Conservation (phyloP, 2,113 vertebrate species). For the Hassar affinis region DNA sequence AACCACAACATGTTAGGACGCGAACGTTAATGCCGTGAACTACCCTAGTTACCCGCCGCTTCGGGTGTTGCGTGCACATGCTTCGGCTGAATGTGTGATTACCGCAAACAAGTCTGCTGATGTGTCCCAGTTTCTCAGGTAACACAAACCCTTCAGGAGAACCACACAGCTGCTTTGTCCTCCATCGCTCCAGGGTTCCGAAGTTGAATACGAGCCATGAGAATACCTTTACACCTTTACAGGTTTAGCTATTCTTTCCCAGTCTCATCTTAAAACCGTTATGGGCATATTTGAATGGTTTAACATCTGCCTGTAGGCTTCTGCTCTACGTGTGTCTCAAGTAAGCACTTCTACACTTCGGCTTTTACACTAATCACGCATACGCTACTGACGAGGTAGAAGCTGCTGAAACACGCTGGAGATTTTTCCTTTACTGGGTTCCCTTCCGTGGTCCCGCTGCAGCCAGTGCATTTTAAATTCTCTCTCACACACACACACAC, state of each 20-base stretch:
- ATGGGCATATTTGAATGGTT: background rate
- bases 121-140: background rate
- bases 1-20: background rate
- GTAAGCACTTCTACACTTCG: too few species aligned
- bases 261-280: background rate
- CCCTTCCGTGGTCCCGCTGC: background rate
- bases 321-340: background rate
- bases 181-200: background rate
- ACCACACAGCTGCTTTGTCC: background rate
- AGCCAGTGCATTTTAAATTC: constrained; percentile 9
- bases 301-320: background rate
- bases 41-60: background rate
- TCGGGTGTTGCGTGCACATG: background rate
- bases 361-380: too few species aligned
- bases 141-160: background rate
- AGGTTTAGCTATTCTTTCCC: background rate
- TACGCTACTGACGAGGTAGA: background rate
- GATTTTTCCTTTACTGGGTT: background rate
- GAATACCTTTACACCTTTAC: background rate
- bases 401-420: background rate
- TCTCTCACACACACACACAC: constrained; percentile 1
- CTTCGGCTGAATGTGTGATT: background rate
- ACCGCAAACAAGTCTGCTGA: background rate
- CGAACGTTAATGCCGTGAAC: background rate
- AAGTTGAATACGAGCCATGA: background rate